These are phyloP conservation scores for Epiblema foenella DNA, from an alignment of 2,888 invertebrate genomes.

Conservation along the genomic window DNA sequence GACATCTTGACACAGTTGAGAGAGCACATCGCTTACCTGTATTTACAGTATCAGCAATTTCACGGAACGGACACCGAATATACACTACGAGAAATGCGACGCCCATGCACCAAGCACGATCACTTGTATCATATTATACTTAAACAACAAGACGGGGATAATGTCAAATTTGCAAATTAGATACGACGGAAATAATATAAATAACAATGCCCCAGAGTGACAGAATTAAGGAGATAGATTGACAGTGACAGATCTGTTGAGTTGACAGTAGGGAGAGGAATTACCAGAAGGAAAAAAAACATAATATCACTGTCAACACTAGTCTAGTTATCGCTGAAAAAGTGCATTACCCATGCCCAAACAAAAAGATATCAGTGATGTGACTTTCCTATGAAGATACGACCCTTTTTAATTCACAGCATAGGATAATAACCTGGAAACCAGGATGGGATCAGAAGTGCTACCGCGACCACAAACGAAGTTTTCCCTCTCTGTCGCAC, in stretches of 20 bases:
- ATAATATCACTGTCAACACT: background rate
- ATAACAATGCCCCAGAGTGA: constrained; percentile 40
- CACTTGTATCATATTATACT: constrained; percentile 38
- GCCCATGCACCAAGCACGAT: constrained; percentile 33
- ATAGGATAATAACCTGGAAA: no score
- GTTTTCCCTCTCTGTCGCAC: no score
- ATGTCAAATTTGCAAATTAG: constrained; percentile 25
- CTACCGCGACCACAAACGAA: no score
- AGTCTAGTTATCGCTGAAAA: no score
- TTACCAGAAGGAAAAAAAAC: constrained; percentile 28
- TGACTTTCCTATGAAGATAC: no score
- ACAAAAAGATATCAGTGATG: no score
- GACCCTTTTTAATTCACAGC: no score
- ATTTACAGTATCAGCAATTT: constrained; percentile 33
- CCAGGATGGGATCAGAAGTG: no score
- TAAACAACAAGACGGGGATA: constrained; percentile 9
- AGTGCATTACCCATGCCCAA: no score
- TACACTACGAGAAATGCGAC: constrained; percentile 35
- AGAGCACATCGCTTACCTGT: constrained; percentile 40
- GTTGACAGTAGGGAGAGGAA: background rate
- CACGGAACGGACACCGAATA: constrained; percentile 1
- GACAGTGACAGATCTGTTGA: constrained; percentile 38
- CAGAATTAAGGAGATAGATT: constrained; percentile 9
- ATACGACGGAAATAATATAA: constrained; percentile 44
- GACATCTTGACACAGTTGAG: constrained; percentile 44